These are phyloP conservation scores for Volucella inanis DNA, from an alignment of 2,888 invertebrate species.

Conservation along the genomic window DNA sequence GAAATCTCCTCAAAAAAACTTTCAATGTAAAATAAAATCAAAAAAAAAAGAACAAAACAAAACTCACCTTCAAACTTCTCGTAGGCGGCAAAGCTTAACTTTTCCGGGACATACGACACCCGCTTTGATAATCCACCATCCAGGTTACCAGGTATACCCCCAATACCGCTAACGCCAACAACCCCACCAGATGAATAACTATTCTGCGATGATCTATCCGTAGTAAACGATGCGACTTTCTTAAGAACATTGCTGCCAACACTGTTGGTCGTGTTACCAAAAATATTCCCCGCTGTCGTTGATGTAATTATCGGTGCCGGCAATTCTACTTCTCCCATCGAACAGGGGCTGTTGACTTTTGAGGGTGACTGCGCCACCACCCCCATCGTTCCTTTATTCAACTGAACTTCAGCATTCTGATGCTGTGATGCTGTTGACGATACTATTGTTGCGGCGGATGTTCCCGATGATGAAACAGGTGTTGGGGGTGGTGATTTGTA, in stretches of 20 bases:
- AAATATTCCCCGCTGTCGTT: conserved; percentile 64
- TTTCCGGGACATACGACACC: conserved; percentile 92
- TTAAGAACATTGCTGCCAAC: conserved; percentile 89
- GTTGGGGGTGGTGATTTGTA: conserved; percentile 83
- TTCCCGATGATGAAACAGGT: conserved; percentile 77
- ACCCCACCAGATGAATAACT: conserved; percentile 67
- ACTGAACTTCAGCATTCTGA: conserved; percentile 63
- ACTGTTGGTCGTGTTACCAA: conserved; percentile 76
- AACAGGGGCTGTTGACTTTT: conserved; percentile 34
- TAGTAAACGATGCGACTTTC: conserved; percentile 92
- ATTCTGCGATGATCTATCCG: conserved; percentile 85
- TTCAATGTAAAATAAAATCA: too few species aligned
- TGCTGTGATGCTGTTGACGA: conserved; percentile 47
- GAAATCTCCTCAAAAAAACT: too few species aligned
- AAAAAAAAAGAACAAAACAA: conserved; percentile 69
- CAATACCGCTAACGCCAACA: conserved; percentile 46
- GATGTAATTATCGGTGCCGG: conserved; percentile 70
- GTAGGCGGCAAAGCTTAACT: conserved; percentile 92
- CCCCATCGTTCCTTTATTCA: conserved; percentile 23
- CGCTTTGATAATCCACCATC: conserved; percentile 84
- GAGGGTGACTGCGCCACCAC: conserved; percentile 33
- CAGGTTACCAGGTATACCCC: conserved; percentile 56
- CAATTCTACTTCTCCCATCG: conserved; percentile 27
- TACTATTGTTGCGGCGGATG: conserved; percentile 63
- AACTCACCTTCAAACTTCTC: conserved; percentile 95